These are phyloP conservation scores for Bimastos eiseni DNA, from an alignment of 2,888 invertebrate genomes.

Conservation along the genomic window DNA sequence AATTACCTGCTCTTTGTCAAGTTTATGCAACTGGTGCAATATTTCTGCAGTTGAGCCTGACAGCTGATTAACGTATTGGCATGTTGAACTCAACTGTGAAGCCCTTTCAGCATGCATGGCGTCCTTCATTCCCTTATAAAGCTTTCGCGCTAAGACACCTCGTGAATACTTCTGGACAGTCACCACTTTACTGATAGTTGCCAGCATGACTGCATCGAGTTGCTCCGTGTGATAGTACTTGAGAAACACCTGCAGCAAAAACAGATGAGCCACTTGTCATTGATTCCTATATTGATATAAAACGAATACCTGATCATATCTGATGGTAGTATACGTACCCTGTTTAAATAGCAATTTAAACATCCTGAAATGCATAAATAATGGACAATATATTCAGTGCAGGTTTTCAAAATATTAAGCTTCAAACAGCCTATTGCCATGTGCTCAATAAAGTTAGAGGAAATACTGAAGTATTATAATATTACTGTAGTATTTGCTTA, in stretches of 20 bases:
- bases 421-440: background rate
- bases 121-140: background rate
- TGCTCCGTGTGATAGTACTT: constrained; percentile 7
- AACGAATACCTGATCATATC: background rate
- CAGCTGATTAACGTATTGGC: background rate
- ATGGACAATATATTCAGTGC: background rate
- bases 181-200: background rate
- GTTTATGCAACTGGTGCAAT: background rate
- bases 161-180: constrained; percentile 1
- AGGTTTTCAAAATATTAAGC: background rate
- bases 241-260: background rate
- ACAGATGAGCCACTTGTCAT: background rate
- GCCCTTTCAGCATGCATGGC: background rate
- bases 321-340: too few relatives aligned
- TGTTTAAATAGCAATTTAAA: background rate
- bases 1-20: background rate
- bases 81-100: background rate
- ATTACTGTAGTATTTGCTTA: background rate
- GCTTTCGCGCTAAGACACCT: background rate
- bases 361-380: background rate
- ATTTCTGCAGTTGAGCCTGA: background rate
- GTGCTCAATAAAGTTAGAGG: background rate
- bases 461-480: background rate
- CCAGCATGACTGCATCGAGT: background rate
- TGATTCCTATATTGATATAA: background rate